Evolutionary conservation across 2,797 vertebrate genomes (phyloP), one percentile per base, ranked within the genome.

Genomic region (Cetoscarus ocellatus): DNA sequence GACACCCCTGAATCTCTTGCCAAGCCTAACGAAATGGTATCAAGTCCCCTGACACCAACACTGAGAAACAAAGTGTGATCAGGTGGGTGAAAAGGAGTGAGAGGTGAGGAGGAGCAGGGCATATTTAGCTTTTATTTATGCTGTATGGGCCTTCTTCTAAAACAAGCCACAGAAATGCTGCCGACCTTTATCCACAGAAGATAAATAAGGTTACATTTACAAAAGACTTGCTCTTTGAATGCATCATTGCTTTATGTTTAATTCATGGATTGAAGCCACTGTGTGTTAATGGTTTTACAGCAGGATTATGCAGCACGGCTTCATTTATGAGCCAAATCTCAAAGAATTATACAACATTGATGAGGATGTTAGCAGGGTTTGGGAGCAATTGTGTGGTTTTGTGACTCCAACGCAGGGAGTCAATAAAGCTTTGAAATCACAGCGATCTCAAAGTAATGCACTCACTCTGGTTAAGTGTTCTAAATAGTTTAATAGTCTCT

Each of bases 311-410:
- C 61, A 73, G 73, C 57, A 53, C 35, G 15, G 40, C 49, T 53
- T 52, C 19, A 64, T 85, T 87, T 68, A 77, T 74, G 61, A 79
- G 73, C 68, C 48, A 75, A 73, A 79, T 71, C 14, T 34, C 48
- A 71, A 79, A 47, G 63, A 63, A 70, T 74, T 61, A 76, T 82
- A 59, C 61, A 83, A 73, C 71, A 83, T 69, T 80, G 66, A 83
- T 79, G 55, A 81, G 50, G 68, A 55, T 69, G 66, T 70, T 49
- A 73, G 39, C 51, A 52, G 44, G 42, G 27, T 43, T 39, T n/a
- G 60, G 79, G 43, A 67, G 43, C 38, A 61, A 56, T 43, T 8
- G 44, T 62, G 49, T 8, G 34, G 48, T 70, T 54, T 40, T 61
- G 57, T 59, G 47, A 66, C 67, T 63, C 10, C 61, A 42, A 61